Conservation (phyloP, 2,113 vertebrate genomes). For the Percopsis transmontana region DNA sequence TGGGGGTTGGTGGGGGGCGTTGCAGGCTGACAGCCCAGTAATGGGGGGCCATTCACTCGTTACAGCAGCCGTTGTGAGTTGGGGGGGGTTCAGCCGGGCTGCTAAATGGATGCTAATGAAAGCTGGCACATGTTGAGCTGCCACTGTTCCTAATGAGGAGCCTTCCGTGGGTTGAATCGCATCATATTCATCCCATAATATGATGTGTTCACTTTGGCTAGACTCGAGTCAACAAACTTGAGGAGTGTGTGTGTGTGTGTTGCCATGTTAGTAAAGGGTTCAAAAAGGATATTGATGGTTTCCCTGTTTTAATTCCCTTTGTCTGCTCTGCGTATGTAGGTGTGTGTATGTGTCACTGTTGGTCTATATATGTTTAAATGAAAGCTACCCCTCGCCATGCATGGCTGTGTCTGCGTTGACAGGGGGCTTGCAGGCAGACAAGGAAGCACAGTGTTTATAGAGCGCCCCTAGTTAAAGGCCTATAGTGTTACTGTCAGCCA, state of each 20-base stretch:
- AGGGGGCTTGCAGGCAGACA: constrained; percentile 19
- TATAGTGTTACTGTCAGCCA: constrained; percentile 4
- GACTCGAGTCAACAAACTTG: not conserved
- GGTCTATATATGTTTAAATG: constrained; percentile 28
- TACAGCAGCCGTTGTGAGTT: constrained; percentile 40
- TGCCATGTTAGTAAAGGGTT: not conserved
- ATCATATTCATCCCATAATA: not conserved
- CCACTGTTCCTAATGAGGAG: constrained; percentile 11
- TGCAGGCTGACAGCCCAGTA: constrained; percentile 50
- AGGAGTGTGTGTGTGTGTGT: constrained; percentile 1
- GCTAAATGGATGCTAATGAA: constrained; percentile 45
- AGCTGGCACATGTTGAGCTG: constrained; percentile 16
- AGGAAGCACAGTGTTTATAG: constrained; percentile 8
- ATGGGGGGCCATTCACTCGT: constrained; percentile 44
- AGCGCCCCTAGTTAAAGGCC: constrained; percentile 35
- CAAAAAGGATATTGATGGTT: not conserved
- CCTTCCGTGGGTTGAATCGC: not conserved
- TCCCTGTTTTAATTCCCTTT: constrained; percentile 28
- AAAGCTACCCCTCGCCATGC: not conserved
- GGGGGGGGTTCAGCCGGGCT: constrained; percentile 24
- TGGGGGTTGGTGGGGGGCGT: constrained; percentile 5
- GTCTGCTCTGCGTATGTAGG: constrained; percentile 9
- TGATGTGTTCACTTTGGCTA: not conserved
- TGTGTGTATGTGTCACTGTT: constrained; percentile 13
- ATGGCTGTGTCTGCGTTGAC: constrained; percentile 7